Base-by-base conservation (phyloP, 1,140 invertebrate genomes). In the Halyomorpha halys region DNA sequence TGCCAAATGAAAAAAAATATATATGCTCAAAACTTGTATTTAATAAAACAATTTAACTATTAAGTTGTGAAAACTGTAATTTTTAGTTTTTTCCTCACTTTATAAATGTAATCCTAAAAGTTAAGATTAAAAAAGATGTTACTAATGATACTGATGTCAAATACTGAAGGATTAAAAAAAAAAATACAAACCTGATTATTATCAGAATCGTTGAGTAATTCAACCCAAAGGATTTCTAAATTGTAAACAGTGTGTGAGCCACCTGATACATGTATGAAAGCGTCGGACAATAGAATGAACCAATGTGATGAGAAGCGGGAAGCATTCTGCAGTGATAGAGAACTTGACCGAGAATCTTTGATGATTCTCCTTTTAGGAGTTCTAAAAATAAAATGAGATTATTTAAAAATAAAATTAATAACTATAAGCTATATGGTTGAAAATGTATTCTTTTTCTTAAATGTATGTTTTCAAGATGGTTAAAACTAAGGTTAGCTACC, bases 201-300 rank as follows among this genome's bases (percentile, higher is more conserved):
- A 68, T 82, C 78, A 45, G 76, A 74, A 65, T 83, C 81, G 13
- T 59, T 44, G 53, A 80, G 72, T 59, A 77, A 71, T 75, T 91
- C 87, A 2, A 92, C 80, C 91, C 91, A 94, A 45, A 93, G 71
- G 2, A 86, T 88, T 67, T 80, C 79, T 65, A 94, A 75, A 25
- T 82, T 80, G 76, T 89, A 83, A 4, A 83, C 69, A 67, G 76
- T 77, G 68, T 81, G 74, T 66, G 77, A 78, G 66, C 81, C 82
- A 54, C 86, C 83, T 64, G 76, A 79, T 14, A 86, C 77, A 70
- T 89, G 86, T 63, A 88, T 80, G 66, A 90, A 84, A 61, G 85
- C 76, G 75, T 90, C 86, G 47, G 81, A 86, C 56, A 90, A 81
- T 18, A 90, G 74, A 68, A 89, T 79, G 69, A 94, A 91, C 78